Evolutionary conservation across 30 jellyfish, hydroid and myxozoan genomes (phyloP), one percentile per base, ranked within the genome.

Genomic region (Turritopsis dohrnii): DNA sequence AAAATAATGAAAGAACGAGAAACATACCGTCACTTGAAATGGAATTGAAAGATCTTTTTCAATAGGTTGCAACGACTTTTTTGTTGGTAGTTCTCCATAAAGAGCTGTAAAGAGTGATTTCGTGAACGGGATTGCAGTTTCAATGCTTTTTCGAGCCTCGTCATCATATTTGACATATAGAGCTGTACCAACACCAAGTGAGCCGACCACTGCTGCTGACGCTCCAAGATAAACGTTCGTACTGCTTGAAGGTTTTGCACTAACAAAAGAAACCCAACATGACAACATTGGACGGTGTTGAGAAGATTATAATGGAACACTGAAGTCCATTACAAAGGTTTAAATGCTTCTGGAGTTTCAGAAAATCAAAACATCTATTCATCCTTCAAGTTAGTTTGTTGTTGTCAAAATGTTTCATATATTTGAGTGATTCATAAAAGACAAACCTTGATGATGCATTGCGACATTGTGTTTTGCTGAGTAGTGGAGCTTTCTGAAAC

Each of bases 141-240:
- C 87, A 27, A 80, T 29, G 52, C 41, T 80, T 53, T 41, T 53
- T 18, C 87, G 81, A 52, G 65, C 54, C 16, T 80, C 84, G 65
- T 53, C 82, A 26, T 80, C 60, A 52, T 80, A 65, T 20, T 52
- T 60, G 20, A 84, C 87, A 80, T 80, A 80, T 16, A 52, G 54
- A 1, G 79, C 87, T 17, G 87, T 26, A 1, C 66, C 87, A 52
- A 27, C 81, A 0, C 81, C 87, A 3, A 80, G 83, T 21, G 60
- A 28, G 7, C 79, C 65, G 21, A 74, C 41, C 16, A 52, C 24
- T 28, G 83, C 65, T 25, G 65, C 65, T 17, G 87, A 52, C n/a
- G 82, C 83, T 0, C 87, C 84, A 16, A 80, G 1, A 65, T 74
- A 74, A 13, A 80, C 81, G 20, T 19, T 17, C n/a, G 21, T 80